phyloP scores from a whole-genome alignment of 2,888 invertebrate species.

The Drepana falcataria region DNA sequence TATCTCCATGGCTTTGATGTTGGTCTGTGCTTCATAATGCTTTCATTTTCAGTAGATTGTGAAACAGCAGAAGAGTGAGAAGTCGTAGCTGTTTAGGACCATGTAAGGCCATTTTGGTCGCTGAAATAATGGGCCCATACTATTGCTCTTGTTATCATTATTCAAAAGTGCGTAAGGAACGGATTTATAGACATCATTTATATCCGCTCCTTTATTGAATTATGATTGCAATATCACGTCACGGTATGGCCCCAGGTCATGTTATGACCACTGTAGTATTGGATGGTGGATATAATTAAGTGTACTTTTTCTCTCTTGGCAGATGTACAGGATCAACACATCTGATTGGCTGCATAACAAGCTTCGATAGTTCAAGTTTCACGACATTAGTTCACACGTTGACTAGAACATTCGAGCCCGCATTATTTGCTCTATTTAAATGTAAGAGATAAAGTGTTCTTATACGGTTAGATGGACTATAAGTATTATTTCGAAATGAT shows the following conservation, averaged over 20 bases:
- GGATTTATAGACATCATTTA: no score
- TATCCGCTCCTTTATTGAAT: no score
- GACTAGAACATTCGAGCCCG: conserved; percentile 31
- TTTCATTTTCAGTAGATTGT: conserved; percentile 8
- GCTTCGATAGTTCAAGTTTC: conserved; percentile 34
- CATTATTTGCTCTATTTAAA: conserved; percentile 40
- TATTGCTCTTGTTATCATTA: no score
- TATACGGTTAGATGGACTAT: conserved; percentile 53
- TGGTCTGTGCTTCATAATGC: conserved; percentile 13
- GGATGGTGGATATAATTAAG: conserved; percentile 34
- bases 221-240: no score
- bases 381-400: conserved; percentile 31
- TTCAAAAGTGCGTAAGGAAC: no score
- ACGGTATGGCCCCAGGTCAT: no score
- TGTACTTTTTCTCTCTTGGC: conserved; percentile 80
- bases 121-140: no score
- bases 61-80: background rate
- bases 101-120: no score
- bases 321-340: conserved; percentile 88
- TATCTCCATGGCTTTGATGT: conserved; percentile 14
- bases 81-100: no score
- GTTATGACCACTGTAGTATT: no score
- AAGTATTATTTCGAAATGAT: conserved; percentile 14
- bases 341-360: conserved; percentile 74
- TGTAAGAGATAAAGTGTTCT: conserved; percentile 73